Evolutionary conservation across 2,113 vertebrate genomes (phyloP), one percentile per base, ranked within the genome.

Genomic region (Anhinga rufa): DNA sequence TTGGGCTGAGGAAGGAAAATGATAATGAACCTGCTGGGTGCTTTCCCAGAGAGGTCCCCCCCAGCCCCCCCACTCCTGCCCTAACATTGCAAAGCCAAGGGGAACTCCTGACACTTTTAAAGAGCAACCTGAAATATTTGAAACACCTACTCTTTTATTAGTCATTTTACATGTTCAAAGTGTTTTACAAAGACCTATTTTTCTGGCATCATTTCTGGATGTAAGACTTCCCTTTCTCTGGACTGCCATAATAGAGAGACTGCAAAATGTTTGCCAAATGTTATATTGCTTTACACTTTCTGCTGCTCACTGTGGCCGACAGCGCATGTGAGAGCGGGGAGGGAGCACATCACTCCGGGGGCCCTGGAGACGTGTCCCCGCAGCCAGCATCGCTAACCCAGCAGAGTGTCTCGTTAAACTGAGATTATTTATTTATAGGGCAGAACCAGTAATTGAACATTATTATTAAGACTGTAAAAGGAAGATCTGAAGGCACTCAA

Each of bases 271-370:
- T n/a, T 86, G 82, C 87, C 91, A 95, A 90, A 86, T 5, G 17
- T 21, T 72, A 5, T 40, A 8, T 10, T 48, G 81, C 51, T 93
- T 91, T 18, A 52, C 31, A 36, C 40, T 62, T 88, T 24, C 86
- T 40, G 40, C 62, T 1, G 10, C 80, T 72, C 17, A 5, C 55
- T 1, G 14, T 29, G 57, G 84, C 81, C 83, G 82, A 18, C 7
- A 2, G 54, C 0, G 0, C 3, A 4, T 2, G 1, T 4, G 82
- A 52, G 40, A 78, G 52, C 0, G 0, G 26, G 55, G 52, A 86
- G 71, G 65, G 66, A 89, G 60, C 3, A 1, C 0, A 2, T 3
- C 0, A 14, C 64, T 83, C 76, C 1, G 0, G 38, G 58, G 48
- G 40, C 89, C 36, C 74, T 1, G 11, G 93, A 68, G 81, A 71